phyloP scores from a whole-genome alignment of 2,888 invertebrate genomes.

The Heterodera filipjevi region DNA sequence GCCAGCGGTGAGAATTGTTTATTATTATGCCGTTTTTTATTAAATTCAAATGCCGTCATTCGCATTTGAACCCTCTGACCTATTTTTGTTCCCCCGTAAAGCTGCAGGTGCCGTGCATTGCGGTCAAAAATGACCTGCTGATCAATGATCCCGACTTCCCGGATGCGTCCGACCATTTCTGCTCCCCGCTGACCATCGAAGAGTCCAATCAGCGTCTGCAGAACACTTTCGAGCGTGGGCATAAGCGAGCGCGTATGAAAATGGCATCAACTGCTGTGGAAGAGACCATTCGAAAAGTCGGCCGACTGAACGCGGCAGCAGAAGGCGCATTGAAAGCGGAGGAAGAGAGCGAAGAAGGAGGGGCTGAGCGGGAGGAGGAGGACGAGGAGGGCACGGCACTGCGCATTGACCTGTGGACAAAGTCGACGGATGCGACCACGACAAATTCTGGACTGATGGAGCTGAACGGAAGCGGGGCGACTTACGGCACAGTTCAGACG shows the following conservation, averaged over 20 bases:
- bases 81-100: not conserved
- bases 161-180: conserved; percentile 49
- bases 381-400: not conserved
- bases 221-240: conserved; percentile 47
- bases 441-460: not conserved
- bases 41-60: not conserved
- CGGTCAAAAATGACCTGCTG: conserved; percentile 50
- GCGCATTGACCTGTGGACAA: conserved; percentile 12
- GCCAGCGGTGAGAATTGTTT: conserved; percentile 37
- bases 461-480: not conserved
- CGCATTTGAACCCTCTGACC: not conserved
- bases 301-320: conserved; percentile 5
- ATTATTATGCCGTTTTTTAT: not conserved
- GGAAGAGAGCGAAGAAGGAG: conserved; percentile 18
- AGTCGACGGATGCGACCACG: conserved; percentile 1
- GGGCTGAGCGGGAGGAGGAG: not conserved
- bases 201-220: conserved; percentile 51
- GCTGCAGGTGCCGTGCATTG: conserved; percentile 46
- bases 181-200: conserved; percentile 49
- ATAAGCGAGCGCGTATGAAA: conserved; percentile 48
- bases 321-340: conserved; percentile 33
- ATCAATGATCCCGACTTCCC: conserved; percentile 53
- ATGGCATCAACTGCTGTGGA: conserved; percentile 36
- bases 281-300: conserved; percentile 25
- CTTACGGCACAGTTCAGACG: not conserved